These are phyloP conservation scores for Hololepta plana DNA, from an alignment of 2,888 invertebrate genomes.

Conservation along the genomic window DNA sequence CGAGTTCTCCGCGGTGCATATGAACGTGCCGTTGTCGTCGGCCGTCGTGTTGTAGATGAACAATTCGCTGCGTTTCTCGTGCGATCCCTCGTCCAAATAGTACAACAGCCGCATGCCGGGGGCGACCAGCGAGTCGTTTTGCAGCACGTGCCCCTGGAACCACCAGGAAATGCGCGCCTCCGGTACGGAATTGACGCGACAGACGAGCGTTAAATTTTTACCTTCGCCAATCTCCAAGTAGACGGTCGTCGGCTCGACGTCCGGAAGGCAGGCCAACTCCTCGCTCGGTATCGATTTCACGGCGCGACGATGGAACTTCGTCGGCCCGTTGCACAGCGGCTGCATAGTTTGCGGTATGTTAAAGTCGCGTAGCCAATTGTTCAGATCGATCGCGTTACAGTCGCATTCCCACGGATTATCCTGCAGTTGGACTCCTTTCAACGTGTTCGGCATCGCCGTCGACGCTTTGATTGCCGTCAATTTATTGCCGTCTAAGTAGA, in stretches of 20 bases:
- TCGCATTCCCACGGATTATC: conserved; percentile 83
- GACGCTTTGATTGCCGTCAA: conserved; percentile 52
- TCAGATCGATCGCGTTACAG: conserved; percentile 59
- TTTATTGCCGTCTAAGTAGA: conserved; percentile 66
- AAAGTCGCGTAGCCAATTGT: conserved; percentile 59
- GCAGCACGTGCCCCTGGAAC: conserved; percentile 62
- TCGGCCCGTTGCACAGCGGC: conserved; percentile 57
- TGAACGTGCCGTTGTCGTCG: conserved; percentile 72
- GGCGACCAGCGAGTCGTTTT: conserved; percentile 53
- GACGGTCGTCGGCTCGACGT: conserved; percentile 55
- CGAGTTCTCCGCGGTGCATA: conserved; percentile 70
- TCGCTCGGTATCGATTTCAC: conserved; percentile 47
- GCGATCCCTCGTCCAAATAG: conserved; percentile 51
- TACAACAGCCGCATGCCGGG: conserved; percentile 49
- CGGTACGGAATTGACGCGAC: conserved; percentile 64
- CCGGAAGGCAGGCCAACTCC: conserved; percentile 69
- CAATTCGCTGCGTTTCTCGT: conserved; percentile 60
- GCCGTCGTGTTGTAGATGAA: conserved; percentile 58
- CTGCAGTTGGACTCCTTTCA: conserved; percentile 66
- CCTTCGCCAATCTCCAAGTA: conserved; percentile 64
- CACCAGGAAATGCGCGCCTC: conserved; percentile 70
- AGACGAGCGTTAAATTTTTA: conserved; percentile 63
- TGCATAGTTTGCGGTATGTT: conserved; percentile 63
- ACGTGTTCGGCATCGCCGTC: conserved; percentile 52
- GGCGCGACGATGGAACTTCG: conserved; percentile 42